Base-by-base conservation (phyloP, 2,888 invertebrate genomes). In the Drosophila mulleri region DNA sequence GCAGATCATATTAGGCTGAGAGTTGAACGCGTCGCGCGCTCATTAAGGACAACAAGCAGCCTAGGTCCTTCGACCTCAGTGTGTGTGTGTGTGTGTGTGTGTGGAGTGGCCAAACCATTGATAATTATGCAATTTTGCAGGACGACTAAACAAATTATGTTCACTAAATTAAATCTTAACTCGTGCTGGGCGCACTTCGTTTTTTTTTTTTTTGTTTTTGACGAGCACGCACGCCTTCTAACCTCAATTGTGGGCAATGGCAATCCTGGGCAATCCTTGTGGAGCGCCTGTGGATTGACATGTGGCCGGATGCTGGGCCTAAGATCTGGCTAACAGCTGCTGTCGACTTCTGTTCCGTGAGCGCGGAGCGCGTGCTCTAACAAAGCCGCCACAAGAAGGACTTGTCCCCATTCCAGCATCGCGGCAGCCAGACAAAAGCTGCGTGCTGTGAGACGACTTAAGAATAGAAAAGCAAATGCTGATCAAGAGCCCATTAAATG, bases 111-210 rank as follows among this genome's bases (percentile, higher is more conserved):
- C 53, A 72, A 70, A 58, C 75, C 74, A 75, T 83, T 80, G 76
- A 87, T 82, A 86, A 89, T 87, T 89, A 87, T 83, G 78, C 75
- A 83, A 83, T 86, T 83, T 78, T 80, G 88, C 88, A 88, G 88
- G 80, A 88, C 84, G 75, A 86, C 82, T 86, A 84, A 90, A 83
- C 88, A 83, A 83, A 91, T 91, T 91, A 91, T 87, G 88, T 87
- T 82, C 87, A 81, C 81, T 86, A 90, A 91, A 91, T 91, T 87
- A 82, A 85, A 83, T 90, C 91, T 90, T 84, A 82, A 81, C 90
- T 91, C 91, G 91, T 91, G 91, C 91, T 91, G 91, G 79, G 91
- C 89, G 83, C 85, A 83, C 87, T 82, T 82, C 56, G 60, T 16
- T 7, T 39, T 26, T 23, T 23, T 23, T 23, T n/a, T 62, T 50